Conservation (phyloP, 2,797 vertebrate species). For the Sebastiscus albofasciatus region DNA sequence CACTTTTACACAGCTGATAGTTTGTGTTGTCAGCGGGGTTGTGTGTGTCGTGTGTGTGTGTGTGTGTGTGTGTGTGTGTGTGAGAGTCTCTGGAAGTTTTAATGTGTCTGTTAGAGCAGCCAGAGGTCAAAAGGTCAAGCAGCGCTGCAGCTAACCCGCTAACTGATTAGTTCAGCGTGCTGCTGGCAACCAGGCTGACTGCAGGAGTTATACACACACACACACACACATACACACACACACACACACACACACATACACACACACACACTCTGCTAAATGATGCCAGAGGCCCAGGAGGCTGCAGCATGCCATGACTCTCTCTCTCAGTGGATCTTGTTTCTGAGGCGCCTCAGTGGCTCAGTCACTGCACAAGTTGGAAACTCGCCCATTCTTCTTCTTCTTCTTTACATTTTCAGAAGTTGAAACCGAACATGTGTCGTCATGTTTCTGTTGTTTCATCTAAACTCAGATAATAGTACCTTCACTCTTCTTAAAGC, state of each 20-base stretch:
- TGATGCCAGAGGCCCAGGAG: constrained; percentile 42
- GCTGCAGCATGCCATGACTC: constrained; percentile 16
- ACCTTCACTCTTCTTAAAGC: not conserved
- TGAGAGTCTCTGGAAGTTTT: not conserved
- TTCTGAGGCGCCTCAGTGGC: constrained; percentile 40
- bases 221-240: constrained; percentile 7
- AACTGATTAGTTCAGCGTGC: constrained; percentile 60
- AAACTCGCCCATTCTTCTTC: constrained; percentile 4
- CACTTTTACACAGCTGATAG: not conserved
- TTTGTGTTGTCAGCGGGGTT: not conserved
- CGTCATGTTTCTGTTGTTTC: too few species aligned
- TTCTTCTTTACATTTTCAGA: not conserved
- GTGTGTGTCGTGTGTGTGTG: not conserved
- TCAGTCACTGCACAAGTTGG: constrained; percentile 24
- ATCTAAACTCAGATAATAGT: too few species aligned
- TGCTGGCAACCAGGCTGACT: constrained; percentile 43
- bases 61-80: not conserved
- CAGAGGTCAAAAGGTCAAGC: constrained; percentile 44
- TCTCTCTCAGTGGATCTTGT: constrained; percentile 44
- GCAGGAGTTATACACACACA: constrained; percentile 29
- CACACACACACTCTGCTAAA: constrained; percentile 11
- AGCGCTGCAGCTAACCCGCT: constrained; percentile 32
- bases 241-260: constrained; percentile 14
- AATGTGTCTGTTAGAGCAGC: constrained; percentile 7
- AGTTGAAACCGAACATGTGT: not conserved